A percentile compares a stretch with the other conserved stretches of the same genome.
phyloP scores from a whole-genome alignment of 2,797 vertebrate species.

The Psittacula derbiana region DNA sequence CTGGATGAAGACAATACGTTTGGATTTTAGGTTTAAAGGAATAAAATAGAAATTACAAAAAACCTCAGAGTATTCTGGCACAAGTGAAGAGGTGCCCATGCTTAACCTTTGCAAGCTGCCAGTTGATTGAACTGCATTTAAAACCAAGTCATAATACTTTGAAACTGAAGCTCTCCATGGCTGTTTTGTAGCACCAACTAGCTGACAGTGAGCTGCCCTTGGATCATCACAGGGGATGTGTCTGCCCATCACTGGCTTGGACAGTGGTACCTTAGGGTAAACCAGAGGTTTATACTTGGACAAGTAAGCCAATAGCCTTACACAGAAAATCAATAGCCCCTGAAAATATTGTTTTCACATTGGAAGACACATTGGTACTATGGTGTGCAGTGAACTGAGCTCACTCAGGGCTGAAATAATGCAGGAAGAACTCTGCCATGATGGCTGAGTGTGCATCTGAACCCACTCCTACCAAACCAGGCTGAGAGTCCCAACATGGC shows the following conservation, averaged over 20 bases:
- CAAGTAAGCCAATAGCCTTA: not conserved
- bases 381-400: not conserved
- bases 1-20: not conserved
- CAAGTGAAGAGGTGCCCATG: not conserved
- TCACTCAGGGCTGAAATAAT: not conserved
- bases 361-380: not conserved
- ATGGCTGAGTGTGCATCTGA: not conserved
- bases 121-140: not conserved
- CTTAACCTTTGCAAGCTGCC: not conserved
- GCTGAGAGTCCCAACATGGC: not conserved
- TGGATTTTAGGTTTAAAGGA: not conserved
- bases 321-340: not conserved
- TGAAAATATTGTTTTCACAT: not conserved
- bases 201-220: not conserved
- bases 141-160: not conserved
- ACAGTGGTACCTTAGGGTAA: not conserved
- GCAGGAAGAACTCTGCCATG: not conserved
- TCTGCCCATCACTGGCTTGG: not conserved
- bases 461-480: not conserved
- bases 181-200: not conserved
- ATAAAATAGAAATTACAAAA: not conserved
- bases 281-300: not conserved
- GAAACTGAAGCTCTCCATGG: not conserved
- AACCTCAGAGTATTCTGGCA: not conserved
- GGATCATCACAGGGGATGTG: not conserved